phyloP scores from a whole-genome alignment of 2,888 invertebrate genomes.

The Sycophila texana region DNA sequence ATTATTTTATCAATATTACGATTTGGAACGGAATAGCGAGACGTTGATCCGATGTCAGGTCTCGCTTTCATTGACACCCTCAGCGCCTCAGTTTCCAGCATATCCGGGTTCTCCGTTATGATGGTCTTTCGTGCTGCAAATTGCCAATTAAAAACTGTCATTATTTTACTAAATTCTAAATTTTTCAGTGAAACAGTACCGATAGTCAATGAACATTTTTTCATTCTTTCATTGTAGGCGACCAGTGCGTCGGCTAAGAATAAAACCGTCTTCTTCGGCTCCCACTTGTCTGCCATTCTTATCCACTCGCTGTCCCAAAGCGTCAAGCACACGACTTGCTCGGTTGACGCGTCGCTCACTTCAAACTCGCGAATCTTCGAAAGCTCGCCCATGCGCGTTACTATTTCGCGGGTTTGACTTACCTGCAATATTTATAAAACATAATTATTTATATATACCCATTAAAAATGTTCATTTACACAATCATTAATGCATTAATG shows the following conservation, averaged over 20 bases:
- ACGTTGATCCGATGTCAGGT: conserved; percentile 61
- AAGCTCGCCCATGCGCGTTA: conserved; percentile 79
- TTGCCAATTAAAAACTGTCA: conserved; percentile 30
- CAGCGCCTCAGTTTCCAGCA: conserved; percentile 80
- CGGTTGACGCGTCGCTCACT: conserved; percentile 80
- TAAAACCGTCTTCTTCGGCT: conserved; percentile 82
- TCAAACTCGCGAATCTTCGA: conserved; percentile 82
- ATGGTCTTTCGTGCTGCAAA: conserved; percentile 76
- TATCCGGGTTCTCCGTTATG: conserved; percentile 85
- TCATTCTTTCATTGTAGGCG: conserved; percentile 72
- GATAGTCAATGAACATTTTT: conserved; percentile 64
- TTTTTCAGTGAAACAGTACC: conserved; percentile 57
- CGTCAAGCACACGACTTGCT: conserved; percentile 79
- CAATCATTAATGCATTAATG: too few species aligned
- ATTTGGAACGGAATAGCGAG: conserved; percentile 69
- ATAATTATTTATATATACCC: not conserved
- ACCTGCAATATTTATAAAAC: conserved; percentile 71
- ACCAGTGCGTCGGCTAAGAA: conserved; percentile 84
- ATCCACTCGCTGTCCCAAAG: conserved; percentile 86
- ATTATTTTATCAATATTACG: conserved; percentile 62
- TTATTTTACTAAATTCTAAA: not conserved
- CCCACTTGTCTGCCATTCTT: conserved; percentile 82
- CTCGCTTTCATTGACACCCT: conserved; percentile 64
- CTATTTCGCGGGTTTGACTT: conserved; percentile 80
- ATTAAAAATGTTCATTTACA: too few species aligned